Conservation (phyloP, 1,140 invertebrate genomes). For the Drosophila sproati region DNA sequence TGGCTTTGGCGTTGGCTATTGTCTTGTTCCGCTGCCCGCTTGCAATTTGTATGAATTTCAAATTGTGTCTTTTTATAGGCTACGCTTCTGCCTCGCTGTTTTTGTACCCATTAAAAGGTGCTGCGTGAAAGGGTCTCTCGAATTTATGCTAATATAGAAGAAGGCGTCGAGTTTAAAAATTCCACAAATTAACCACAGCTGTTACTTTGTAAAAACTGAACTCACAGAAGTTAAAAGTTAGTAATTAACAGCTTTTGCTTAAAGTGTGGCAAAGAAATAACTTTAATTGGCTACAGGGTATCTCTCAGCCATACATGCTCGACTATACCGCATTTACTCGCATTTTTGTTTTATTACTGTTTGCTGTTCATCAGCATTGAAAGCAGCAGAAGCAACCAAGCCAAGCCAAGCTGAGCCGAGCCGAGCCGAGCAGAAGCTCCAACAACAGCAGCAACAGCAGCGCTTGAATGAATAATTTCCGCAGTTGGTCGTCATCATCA, state of each 20-base stretch:
- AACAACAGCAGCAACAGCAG: constrained; percentile 32
- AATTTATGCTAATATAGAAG: too few species aligned
- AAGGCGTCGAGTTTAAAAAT: too few species aligned
- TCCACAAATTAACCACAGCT: too few species aligned
- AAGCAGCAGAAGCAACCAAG: constrained; percentile 21
- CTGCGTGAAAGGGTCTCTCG: too few species aligned
- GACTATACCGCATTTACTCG: background rate
- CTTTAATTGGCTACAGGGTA: background rate
- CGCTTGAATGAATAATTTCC: constrained; percentile 81
- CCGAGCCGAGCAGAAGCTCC: constrained; percentile 12
- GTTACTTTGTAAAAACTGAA: too few species aligned
- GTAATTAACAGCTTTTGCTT: too few species aligned
- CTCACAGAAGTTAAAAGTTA: background rate
- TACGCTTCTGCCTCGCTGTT: constrained; percentile 7
- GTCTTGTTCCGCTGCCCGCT: constrained; percentile 59
- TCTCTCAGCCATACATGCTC: background rate
- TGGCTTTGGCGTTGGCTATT: constrained; percentile 18
- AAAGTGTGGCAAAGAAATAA: too few species aligned
- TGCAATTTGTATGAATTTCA: constrained; percentile 82
- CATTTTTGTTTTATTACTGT: background rate
- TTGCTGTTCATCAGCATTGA: constrained; percentile 51
- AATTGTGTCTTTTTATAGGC: constrained; percentile 55
- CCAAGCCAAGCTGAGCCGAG: constrained; percentile 3
- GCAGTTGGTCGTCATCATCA: constrained; percentile 61
- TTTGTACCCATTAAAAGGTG: background rate